These are phyloP conservation scores for Gulo gulo DNA, from an alignment of 2,113 vertebrate genomes.

Conservation along the genomic window DNA sequence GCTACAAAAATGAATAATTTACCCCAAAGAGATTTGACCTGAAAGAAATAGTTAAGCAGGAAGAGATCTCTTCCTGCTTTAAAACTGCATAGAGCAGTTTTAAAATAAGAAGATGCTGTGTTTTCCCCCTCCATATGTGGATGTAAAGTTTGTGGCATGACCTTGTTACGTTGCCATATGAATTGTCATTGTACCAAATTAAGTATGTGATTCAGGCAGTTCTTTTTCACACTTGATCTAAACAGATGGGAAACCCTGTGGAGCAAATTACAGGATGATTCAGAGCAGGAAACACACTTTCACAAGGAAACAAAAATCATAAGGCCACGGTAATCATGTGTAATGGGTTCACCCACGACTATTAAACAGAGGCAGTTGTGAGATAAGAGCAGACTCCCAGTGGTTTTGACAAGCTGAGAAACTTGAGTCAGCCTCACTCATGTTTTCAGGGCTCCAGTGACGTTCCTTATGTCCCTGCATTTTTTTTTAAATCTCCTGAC, in stretches of 20 bases:
- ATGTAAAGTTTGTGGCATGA: not conserved
- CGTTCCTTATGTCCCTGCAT: not conserved
- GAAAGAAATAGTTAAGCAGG: not conserved
- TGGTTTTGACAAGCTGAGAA: not conserved
- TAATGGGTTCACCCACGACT: not conserved
- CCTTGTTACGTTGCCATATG: not conserved
- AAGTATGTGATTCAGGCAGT: not conserved
- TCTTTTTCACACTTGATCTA: constrained; percentile 28
- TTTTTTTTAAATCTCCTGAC: not conserved
- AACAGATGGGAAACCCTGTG: not conserved
- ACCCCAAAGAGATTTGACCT: not conserved
- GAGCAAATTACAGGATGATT: not conserved
- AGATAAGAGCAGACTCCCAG: not conserved
- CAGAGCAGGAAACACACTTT: not conserved
- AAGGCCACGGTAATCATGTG: not conserved
- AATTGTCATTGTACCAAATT: not conserved
- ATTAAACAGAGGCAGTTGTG: not conserved
- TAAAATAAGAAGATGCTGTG: not conserved
- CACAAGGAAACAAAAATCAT: not conserved
- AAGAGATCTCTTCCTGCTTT: not conserved
- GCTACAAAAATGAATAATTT: not conserved
- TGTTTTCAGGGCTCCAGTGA: not conserved
- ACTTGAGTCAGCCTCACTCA: not conserved
- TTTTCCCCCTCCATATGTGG: not conserved
- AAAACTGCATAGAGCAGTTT: not conserved